Percentiles rank a stretch among this genome's conserved stretches.
Conservation (phyloP, 2,888 invertebrate genomes). For the Cerceris ruficornis region DNA sequence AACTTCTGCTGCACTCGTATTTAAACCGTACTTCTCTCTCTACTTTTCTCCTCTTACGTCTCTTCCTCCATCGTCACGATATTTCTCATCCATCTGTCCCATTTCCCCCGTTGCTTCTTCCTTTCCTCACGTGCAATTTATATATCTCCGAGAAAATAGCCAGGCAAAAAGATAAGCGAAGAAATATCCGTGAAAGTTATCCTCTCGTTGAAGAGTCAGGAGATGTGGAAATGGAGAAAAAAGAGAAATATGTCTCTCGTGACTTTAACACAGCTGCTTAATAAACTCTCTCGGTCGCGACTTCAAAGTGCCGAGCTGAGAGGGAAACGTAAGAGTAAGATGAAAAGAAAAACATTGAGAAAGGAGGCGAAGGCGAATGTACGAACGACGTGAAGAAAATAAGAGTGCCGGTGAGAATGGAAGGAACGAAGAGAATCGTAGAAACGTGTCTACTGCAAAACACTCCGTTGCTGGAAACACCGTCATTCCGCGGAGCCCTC, state of each 20-base stretch:
- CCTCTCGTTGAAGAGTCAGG: constrained; percentile 19
- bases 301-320: constrained; percentile 50
- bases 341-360: constrained; percentile 5
- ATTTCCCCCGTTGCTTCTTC: background rate
- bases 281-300: constrained; percentile 2
- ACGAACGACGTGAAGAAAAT: constrained; percentile 8
- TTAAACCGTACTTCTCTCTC: constrained; percentile 19
- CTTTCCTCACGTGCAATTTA: background rate
- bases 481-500: constrained; percentile 43
- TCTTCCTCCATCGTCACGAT: too few relatives aligned
- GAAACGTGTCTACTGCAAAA: constrained; percentile 46
- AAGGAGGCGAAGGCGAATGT: constrained; percentile 5
- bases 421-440: constrained; percentile 19
- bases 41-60: too few relatives aligned
- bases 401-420: background rate
- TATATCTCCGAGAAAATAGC: background rate
- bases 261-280: constrained; percentile 5
- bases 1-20: constrained; percentile 26
- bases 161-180: background rate
- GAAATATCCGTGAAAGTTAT: constrained; percentile 21
- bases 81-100: background rate
- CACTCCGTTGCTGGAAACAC: constrained; percentile 39
- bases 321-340: constrained; percentile 7
- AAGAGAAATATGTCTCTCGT: constrained; percentile 12
- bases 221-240: background rate